phyloP scores from a whole-genome alignment of 2,888 invertebrate species.

The Apamea sordens region DNA sequence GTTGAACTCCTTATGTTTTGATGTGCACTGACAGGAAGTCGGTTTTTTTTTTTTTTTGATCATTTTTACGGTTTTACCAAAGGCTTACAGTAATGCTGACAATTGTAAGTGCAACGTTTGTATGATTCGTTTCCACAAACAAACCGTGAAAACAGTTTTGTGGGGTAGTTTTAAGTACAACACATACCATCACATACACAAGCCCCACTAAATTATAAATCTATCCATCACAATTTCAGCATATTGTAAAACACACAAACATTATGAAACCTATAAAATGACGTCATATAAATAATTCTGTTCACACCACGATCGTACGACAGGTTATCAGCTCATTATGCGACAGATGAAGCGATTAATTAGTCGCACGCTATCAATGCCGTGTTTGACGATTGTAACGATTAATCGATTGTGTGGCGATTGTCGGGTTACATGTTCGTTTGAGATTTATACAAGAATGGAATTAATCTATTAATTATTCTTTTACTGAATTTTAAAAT shows the following conservation, averaged over 20 bases:
- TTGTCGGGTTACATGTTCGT: conserved; percentile 24
- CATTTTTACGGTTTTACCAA: background rate
- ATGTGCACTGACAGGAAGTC: background rate
- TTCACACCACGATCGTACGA: conserved; percentile 55
- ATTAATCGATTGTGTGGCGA: conserved; percentile 53
- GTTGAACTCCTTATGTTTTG: background rate
- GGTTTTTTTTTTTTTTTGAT: too few relatives aligned
- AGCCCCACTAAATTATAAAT: too few relatives aligned
- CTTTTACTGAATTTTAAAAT: background rate
- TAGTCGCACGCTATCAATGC: conserved; percentile 58
- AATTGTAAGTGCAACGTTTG: background rate
- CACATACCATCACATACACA: background rate
- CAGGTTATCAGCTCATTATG: conserved; percentile 64
- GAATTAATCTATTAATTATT: background rate
- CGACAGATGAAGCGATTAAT: conserved; percentile 60
- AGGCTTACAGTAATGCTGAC: background rate
- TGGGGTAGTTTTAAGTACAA: background rate
- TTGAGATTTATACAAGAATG: conserved; percentile 19
- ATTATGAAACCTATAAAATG: conserved; percentile 27
- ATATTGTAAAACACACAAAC: background rate
- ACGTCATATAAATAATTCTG: conserved; percentile 64
- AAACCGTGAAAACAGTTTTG: background rate
- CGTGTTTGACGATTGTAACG: conserved; percentile 57
- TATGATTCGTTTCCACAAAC: background rate
- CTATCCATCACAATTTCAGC: background rate